These are phyloP conservation scores for Drosophila histrio DNA, from an alignment of 2,888 invertebrate genomes.

Conservation along the genomic window DNA sequence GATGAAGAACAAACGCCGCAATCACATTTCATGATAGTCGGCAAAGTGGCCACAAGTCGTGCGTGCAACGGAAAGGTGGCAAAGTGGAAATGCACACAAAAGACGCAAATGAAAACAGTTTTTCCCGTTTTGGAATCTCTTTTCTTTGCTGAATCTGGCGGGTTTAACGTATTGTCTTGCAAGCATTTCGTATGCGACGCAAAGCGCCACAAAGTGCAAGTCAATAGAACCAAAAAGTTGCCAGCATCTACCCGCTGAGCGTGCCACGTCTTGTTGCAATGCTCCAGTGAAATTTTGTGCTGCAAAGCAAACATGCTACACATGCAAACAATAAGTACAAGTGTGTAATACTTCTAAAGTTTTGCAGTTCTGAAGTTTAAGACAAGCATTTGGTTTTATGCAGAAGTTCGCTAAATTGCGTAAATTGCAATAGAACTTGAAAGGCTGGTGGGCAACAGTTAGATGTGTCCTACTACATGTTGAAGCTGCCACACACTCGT, in stretches of 20 bases:
- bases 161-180: constrained; percentile 52
- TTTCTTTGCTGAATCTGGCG: constrained; percentile 2
- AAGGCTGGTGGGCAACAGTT: constrained; percentile 35
- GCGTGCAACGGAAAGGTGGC: constrained; percentile 49
- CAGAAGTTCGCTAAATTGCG: constrained; percentile 65
- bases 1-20: constrained; percentile 12
- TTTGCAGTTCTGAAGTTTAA: constrained; percentile 33
- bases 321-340: constrained; percentile 26
- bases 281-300: constrained; percentile 28
- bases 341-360: constrained; percentile 12
- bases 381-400: constrained; percentile 56
- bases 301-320: constrained; percentile 49
- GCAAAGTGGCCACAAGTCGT: constrained; percentile 53
- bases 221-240: constrained; percentile 57
- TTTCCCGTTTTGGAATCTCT: not conserved
- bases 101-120: constrained; percentile 58
- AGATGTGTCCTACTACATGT: constrained; percentile 32
- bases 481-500: constrained; percentile 22
- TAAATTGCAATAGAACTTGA: constrained; percentile 50
- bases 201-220: constrained; percentile 72
- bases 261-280: constrained; percentile 43
- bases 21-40: constrained; percentile 34
- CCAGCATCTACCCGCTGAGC: constrained; percentile 21
- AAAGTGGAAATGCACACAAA: constrained; percentile 43
- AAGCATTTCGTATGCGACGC: constrained; percentile 59